Evolutionary conservation across 2,797 vertebrate species (phyloP).

Genomic region (Parambassis ranga): DNA sequence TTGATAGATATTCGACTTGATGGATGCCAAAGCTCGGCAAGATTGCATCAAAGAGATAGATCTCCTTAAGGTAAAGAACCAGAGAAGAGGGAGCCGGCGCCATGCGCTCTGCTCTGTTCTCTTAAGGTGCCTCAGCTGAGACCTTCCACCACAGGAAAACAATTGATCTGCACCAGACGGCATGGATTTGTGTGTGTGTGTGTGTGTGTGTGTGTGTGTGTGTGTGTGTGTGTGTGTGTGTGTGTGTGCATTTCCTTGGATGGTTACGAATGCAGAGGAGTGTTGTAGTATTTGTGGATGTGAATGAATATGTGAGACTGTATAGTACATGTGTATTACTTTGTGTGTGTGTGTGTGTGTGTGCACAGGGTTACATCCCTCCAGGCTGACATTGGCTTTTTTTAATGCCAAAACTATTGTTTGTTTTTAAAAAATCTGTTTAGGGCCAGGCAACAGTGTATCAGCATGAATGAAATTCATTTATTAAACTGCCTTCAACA

Average conservation of each 20-base stretch:
- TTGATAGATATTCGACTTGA: constrained; percentile 98
- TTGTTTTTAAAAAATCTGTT: constrained; percentile 62
- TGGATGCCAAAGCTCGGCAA: constrained; percentile 99
- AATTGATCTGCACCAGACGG: constrained; percentile 82
- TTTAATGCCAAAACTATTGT: constrained; percentile 69
- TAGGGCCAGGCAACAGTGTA: constrained; percentile 64
- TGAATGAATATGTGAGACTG: constrained; percentile 40
- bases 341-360: background rate
- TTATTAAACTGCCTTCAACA: constrained; percentile 70
- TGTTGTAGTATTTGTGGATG: constrained; percentile 49
- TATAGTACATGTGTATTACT: constrained; percentile 40
- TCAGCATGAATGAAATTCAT: constrained; percentile 61
- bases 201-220: background rate
- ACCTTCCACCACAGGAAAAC: constrained; percentile 82
- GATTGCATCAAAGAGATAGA: constrained; percentile 99
- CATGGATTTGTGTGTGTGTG: constrained; percentile 27
- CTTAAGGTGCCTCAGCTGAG: constrained; percentile 82
- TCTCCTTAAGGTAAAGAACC: constrained; percentile 96
- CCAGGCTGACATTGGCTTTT: constrained; percentile 79
- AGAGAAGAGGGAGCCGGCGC: constrained; percentile 74
- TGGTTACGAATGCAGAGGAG: constrained; percentile 47
- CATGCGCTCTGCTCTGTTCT: constrained; percentile 79
- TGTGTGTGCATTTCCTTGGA: constrained; percentile 7
- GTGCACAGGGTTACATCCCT: constrained; percentile 61
- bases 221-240: background rate